These are phyloP conservation scores for Betta splendens DNA, from an alignment of 2,797 vertebrate species.

Conservation along the genomic window DNA sequence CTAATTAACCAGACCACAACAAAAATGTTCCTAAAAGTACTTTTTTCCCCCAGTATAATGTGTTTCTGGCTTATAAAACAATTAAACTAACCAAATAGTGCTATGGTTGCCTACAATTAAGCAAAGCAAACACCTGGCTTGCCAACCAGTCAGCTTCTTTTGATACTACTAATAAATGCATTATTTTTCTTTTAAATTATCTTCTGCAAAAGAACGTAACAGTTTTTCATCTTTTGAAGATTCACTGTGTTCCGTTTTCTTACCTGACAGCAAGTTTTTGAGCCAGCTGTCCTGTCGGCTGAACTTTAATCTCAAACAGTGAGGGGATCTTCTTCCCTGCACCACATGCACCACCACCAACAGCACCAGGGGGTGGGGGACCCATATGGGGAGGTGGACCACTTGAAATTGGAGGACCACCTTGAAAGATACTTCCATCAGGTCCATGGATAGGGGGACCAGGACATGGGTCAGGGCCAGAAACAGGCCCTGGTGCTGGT, in stretches of 20 bases:
- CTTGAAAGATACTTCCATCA: constrained; percentile 75
- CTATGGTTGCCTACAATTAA: too few relatives aligned
- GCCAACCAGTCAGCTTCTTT: too few relatives aligned
- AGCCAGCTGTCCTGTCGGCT: constrained; percentile 92
- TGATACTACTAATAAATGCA: too few relatives aligned
- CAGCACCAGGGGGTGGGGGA: constrained; percentile 71
- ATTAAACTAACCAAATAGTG: too few relatives aligned
- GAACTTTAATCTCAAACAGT: constrained; percentile 94
- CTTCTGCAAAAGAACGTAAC: not conserved
- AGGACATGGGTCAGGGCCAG: constrained; percentile 63
- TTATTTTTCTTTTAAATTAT: too few relatives aligned
- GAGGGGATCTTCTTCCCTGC: constrained; percentile 91
- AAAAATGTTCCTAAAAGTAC: too few relatives aligned
- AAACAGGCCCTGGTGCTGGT: constrained; percentile 53
- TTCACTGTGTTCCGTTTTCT: constrained; percentile 28
- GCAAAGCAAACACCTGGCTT: too few relatives aligned
- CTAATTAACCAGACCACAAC: too few relatives aligned
- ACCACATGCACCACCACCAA: constrained; percentile 33
- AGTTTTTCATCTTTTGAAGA: not conserved
- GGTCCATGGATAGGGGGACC: constrained; percentile 64
- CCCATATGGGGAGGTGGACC: constrained; percentile 82
- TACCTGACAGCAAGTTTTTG: constrained; percentile 95
- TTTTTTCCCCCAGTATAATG: too few relatives aligned
- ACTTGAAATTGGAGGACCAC: constrained; percentile 65
- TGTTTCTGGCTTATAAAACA: too few relatives aligned